Percentiles rank a stretch among this genome's conserved stretches.
phyloP scores from a whole-genome alignment of 2,888 invertebrate genomes.

The Apantesis nais region DNA sequence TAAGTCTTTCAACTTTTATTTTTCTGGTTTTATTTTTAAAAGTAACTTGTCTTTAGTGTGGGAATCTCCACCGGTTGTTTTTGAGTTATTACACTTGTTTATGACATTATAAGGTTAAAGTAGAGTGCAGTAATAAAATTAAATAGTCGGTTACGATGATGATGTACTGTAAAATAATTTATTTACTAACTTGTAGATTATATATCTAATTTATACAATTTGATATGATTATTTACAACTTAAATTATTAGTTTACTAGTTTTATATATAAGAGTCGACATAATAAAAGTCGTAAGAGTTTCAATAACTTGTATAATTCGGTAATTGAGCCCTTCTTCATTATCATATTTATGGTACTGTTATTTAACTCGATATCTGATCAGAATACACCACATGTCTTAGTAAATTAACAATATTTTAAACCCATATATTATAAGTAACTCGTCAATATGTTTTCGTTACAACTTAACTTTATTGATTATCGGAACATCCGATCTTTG shows the following conservation, averaged over 20 bases:
- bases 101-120: constrained; percentile 17
- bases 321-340: constrained; percentile 15
- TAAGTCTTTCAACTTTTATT: constrained; percentile 42
- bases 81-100: constrained; percentile 23
- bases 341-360: constrained; percentile 9
- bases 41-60: constrained; percentile 31
- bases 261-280: constrained; percentile 1
- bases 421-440: constrained; percentile 17
- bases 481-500: constrained; percentile 16
- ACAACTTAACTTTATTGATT: constrained; percentile 23
- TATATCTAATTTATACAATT: constrained; percentile 29
- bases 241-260: constrained; percentile 18
- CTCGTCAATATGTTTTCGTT: constrained; percentile 26
- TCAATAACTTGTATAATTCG: constrained; percentile 13
- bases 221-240: constrained; percentile 23
- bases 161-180: constrained; percentile 21
- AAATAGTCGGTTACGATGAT: constrained; percentile 20
- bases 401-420: constrained; percentile 22
- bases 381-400: constrained; percentile 1
- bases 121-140: constrained; percentile 20
- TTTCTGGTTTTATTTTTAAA: constrained; percentile 30
- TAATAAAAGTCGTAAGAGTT: constrained; percentile 8
- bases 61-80: constrained; percentile 25
- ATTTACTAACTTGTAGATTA: constrained; percentile 16
- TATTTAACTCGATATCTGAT: neutral